Conservation (phyloP, 2,113 vertebrate genomes). For the Myotis davidii region DNA sequence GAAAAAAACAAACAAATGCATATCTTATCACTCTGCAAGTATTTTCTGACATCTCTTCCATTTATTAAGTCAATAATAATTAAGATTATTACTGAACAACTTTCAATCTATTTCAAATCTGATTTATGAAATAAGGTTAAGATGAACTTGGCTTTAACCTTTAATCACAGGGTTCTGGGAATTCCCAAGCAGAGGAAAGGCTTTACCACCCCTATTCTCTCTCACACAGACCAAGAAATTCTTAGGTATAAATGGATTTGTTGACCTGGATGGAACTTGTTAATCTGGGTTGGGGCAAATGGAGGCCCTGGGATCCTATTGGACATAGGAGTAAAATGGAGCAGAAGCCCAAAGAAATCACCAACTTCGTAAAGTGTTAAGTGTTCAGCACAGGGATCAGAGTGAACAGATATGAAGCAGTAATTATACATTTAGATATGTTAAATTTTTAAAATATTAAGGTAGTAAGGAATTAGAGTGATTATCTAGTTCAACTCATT, state of each 20-base stretch:
- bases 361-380: background rate
- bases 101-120: constrained; percentile 38
- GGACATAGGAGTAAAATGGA: background rate
- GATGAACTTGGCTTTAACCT: constrained; percentile 1
- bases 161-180: background rate
- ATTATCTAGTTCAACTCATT: background rate
- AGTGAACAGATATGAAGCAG: background rate
- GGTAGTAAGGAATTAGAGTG: background rate
- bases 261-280: background rate
- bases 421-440: background rate
- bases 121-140: background rate
- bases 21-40: background rate
- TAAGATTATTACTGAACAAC: background rate
- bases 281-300: background rate
- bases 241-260: background rate
- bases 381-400: background rate
- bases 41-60: background rate
- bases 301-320: background rate
- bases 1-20: background rate
- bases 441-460: background rate
- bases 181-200: background rate
- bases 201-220: background rate
- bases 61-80: constrained; percentile 42
- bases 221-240: background rate
- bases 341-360: background rate